A percentile compares a stretch with the other conserved stretches of the same genome.
Conservation (phyloP, 2,113 vertebrate species). For the Excalfactoria chinensis region DNA sequence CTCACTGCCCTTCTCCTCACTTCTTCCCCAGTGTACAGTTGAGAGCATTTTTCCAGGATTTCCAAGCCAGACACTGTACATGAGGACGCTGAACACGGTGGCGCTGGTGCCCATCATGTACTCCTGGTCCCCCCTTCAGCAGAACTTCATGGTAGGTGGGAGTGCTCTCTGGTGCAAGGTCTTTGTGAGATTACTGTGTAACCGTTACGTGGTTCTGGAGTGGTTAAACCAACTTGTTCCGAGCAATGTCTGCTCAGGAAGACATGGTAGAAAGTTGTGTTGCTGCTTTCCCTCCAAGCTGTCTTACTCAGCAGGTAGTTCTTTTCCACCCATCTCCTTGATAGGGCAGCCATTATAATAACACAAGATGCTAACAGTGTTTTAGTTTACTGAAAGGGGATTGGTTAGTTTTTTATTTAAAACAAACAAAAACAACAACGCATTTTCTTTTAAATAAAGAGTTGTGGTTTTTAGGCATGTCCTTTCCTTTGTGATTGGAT, state of each 20-base stretch:
- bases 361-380: not conserved
- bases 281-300: rapidly evolving
- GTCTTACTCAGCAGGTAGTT: not conserved
- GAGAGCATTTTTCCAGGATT: slow-evolving; percentile 93
- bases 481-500: not conserved
- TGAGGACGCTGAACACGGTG: slow-evolving; percentile 93
- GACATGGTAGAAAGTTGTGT: not conserved
- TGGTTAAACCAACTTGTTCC: not conserved
- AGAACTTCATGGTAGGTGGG: slow-evolving; percentile 96
- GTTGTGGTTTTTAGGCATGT: not conserved
- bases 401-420: not conserved
- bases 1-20: not conserved
- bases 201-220: not conserved
- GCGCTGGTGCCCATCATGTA: slow-evolving; percentile 98
- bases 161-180: rapidly evolving
- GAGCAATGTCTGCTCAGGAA: rapidly evolving
- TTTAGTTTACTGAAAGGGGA: rapidly evolving
- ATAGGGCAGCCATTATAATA: not conserved
- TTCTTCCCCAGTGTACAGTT: slow-evolving; percentile 85
- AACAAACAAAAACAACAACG: no score
- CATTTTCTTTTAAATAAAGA: not conserved
- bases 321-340: not conserved
- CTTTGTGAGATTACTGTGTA: not conserved
- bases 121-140: slow-evolving; percentile 97
- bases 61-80: slow-evolving; percentile 88